Percentiles rank a stretch among this genome's conserved stretches.
Conservation (phyloP, 1,140 invertebrate species). For the Liolophura sinensis region DNA sequence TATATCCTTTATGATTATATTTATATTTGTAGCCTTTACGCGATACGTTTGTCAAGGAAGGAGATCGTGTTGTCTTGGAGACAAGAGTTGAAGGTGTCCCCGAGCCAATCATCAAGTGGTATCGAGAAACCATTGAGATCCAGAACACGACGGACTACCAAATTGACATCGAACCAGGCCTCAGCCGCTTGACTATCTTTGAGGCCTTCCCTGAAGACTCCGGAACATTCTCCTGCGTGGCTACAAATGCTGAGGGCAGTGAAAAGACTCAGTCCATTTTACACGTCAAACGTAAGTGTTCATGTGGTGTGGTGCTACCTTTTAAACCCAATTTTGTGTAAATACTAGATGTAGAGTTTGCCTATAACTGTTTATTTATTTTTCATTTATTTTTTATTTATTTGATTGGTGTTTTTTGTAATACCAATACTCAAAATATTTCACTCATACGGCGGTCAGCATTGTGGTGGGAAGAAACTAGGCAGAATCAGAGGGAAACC, state of each 20-base stretch:
- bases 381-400: no score
- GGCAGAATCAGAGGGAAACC: no score
- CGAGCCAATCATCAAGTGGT: constrained; percentile 70
- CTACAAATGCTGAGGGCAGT: constrained; percentile 82
- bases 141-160: constrained; percentile 20
- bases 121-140: constrained; percentile 66
- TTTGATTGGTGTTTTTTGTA: no score
- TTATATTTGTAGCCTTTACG: constrained; percentile 6
- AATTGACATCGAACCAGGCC: constrained; percentile 16
- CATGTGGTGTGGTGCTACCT: no score
- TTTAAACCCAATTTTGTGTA: no score
- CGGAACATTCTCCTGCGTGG: constrained; percentile 89
- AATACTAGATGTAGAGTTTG: not conserved
- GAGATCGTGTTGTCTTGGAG: constrained; percentile 69
- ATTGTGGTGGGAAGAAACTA: no score
- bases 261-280: constrained; percentile 57
- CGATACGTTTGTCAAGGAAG: constrained; percentile 67
- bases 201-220: constrained; percentile 92
- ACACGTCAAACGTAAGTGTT: constrained; percentile 21
- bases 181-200: constrained; percentile 76
- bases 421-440: no score
- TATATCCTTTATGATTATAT: no score
- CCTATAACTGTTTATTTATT: no score
- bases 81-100: constrained; percentile 74
- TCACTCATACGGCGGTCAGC: no score